phyloP scores from a whole-genome alignment of 2,113 vertebrate genomes.

The Dasypus novemcinctus region DNA sequence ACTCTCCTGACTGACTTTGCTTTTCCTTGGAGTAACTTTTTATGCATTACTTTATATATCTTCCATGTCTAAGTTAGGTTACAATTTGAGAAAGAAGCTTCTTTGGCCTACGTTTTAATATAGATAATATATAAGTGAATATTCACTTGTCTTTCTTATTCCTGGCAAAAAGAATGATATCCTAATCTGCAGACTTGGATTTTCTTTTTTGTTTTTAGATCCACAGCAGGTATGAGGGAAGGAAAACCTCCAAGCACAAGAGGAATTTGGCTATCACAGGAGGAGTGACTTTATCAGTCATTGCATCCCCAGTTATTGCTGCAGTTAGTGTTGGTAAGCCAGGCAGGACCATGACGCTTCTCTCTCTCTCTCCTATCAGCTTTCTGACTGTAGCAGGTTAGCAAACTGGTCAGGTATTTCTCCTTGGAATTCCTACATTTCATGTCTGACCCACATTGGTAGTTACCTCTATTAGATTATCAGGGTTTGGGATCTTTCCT shows the following conservation, averaged over 20 bases:
- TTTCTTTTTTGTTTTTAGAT: conserved; percentile 86
- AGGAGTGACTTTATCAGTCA: conserved; percentile 95
- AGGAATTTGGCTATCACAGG: conserved; percentile 98
- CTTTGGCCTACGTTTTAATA: neutral
- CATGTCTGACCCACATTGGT: neutral
- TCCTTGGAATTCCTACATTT: neutral
- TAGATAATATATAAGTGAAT: neutral
- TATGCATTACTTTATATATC: conserved; percentile 42
- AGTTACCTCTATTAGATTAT: neutral
- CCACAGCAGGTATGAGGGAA: conserved; percentile 96
- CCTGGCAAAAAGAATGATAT: neutral
- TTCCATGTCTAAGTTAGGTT: conserved; percentile 55
- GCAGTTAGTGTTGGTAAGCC: conserved; percentile 97
- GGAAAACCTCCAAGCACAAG: conserved; percentile 94
- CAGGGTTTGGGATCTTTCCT: conserved; percentile 1
- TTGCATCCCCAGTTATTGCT: conserved; percentile 97
- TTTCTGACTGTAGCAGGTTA: neutral
- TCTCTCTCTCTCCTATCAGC: neutral
- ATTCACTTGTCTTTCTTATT: conserved; percentile 27
- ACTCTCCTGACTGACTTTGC: neutral
- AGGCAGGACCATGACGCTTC: neutral
- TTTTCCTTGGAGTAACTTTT: conserved; percentile 47
- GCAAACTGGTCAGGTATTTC: neutral
- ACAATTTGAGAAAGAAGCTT: conserved; percentile 42
- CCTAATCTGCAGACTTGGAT: conserved; percentile 60